Percentiles rank a stretch among this genome's conserved stretches.
Evolutionary conservation across 37 sponge, comb jelly and placozoan species (phyloP).

Genomic region (Halisarca cf. caerulea): DNA sequence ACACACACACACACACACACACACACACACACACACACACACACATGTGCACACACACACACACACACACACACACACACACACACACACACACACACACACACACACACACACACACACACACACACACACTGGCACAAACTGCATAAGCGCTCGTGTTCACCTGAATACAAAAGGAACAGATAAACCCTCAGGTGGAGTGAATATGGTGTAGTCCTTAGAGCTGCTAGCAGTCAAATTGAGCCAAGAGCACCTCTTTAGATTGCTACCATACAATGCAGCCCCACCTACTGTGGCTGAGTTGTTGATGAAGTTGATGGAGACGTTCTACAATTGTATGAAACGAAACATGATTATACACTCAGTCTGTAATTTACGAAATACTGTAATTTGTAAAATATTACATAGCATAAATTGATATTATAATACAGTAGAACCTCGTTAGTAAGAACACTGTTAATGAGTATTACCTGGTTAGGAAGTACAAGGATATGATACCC

Average conservation of each 20-base stretch:
- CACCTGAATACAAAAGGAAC: background rate
- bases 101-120: background rate
- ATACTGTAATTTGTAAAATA: no score
- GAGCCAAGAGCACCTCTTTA: background rate
- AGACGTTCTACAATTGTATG: background rate
- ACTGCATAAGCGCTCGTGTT: no score
- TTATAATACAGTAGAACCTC: background rate
- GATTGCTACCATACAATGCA: background rate
- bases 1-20: background rate
- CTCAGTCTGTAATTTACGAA: no score
- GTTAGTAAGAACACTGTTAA: no score
- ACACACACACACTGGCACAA: no score
- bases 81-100: background rate
- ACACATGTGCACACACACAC: background rate
- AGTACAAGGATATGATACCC: no score
- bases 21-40: no score
- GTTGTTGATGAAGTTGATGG: background rate
- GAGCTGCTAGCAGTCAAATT: background rate
- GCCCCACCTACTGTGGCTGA: background rate
- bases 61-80: background rate
- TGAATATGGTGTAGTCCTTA: background rate
- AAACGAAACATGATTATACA: no score
- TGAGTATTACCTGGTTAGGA: no score
- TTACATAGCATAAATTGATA: no score
- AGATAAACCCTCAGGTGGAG: background rate